These are phyloP conservation scores for Allolobophora icterica DNA, from an alignment of 2,888 invertebrate species.

Conservation along the genomic window DNA sequence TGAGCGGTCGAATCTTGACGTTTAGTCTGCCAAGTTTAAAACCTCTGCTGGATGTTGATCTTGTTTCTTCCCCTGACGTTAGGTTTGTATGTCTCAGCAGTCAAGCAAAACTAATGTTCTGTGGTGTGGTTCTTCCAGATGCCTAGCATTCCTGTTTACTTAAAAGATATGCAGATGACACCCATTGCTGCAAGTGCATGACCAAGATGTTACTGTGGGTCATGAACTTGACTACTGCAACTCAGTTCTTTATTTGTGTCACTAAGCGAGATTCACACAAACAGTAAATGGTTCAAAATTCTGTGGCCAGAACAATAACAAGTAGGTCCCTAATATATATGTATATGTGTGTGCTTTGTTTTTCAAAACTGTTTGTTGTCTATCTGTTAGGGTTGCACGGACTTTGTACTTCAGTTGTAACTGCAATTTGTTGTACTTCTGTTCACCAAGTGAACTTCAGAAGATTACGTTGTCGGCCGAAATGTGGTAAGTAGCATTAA, in stretches of 20 bases:
- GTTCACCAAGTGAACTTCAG: constrained; percentile 94
- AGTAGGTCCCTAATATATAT: not conserved
- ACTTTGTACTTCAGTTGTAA: constrained; percentile 97
- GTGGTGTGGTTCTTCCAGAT: no score
- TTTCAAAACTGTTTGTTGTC: no score
- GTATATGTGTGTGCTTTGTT: not conserved
- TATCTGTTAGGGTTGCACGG: constrained; percentile 81
- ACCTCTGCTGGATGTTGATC: constrained; percentile 88
- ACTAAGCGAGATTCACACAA: no score
- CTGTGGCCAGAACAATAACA: no score
- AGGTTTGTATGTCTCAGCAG: constrained; percentile 62
- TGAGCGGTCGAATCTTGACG: constrained; percentile 89
- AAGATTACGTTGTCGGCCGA: constrained; percentile 79
- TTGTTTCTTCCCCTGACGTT: constrained; percentile 90
- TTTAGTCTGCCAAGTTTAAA: constrained; percentile 95
- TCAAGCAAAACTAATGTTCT: no score
- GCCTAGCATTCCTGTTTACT: no score
- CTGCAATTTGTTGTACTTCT: constrained; percentile 94
- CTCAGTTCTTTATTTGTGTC: no score
- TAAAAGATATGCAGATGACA: no score
- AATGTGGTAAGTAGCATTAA: constrained; percentile 38
- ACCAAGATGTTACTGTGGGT: no score
- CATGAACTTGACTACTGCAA: no score
- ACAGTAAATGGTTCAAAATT: no score
- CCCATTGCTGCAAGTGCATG: no score